Evolutionary conservation across 2,113 vertebrate genomes (phyloP).

Genomic region (Vanacampus margaritifer): DNA sequence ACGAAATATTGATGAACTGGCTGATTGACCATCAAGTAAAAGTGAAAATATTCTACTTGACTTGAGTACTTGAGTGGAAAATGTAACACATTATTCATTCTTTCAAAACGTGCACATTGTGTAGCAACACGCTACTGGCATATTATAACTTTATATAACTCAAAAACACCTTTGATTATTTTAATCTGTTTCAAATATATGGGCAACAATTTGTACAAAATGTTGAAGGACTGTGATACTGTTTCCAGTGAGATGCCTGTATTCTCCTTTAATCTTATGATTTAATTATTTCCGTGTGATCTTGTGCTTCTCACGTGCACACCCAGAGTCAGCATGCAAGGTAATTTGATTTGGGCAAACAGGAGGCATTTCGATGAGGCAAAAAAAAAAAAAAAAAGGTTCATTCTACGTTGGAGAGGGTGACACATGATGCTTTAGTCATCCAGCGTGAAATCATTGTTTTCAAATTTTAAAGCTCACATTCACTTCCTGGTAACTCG

Average conservation of each 20-base stretch:
- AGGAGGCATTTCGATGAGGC: no score
- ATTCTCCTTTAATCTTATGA: neutral
- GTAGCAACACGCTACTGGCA: no score
- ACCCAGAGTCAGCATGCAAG: neutral
- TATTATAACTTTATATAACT: neutral
- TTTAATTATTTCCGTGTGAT: neutral
- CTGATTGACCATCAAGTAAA: no score
- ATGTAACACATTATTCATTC: no score
- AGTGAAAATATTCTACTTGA: no score
- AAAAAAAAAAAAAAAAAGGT: neutral
- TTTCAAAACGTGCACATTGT: no score
- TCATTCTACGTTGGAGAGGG: neutral
- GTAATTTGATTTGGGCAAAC: neutral
- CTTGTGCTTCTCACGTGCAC: neutral
- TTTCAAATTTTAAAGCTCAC: no score
- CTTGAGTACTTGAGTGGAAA: no score
- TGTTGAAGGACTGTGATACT: neutral
- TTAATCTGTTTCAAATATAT: neutral
- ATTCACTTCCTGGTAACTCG: neutral
- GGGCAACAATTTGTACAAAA: neutral
- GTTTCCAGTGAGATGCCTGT: neutral
- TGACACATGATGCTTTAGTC: neutral
- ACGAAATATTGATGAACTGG: no score
- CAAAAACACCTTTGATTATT: no score
- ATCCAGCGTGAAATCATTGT: no score